phyloP scores from a whole-genome alignment of 1,140 invertebrate species.

The Araneus ventricosus region DNA sequence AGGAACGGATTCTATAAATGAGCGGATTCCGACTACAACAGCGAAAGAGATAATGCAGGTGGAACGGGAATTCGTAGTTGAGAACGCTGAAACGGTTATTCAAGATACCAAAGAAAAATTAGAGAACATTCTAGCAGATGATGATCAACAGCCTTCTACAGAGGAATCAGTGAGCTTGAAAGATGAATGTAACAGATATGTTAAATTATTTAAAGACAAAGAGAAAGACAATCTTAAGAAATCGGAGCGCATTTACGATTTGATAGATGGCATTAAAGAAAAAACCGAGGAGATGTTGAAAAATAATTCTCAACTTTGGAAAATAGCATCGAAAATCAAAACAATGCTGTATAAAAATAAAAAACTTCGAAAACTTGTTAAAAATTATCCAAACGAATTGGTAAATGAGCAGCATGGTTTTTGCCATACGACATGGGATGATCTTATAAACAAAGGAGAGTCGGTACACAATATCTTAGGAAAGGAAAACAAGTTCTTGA shows the following conservation, averaged over 20 bases:
- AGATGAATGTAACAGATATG: background rate
- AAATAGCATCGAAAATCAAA: background rate
- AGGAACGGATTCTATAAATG: background rate
- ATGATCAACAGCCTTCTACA: background rate
- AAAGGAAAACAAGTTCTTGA: constrained; percentile 10
- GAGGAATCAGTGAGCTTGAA: background rate
- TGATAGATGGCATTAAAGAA: background rate
- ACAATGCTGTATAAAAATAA: background rate
- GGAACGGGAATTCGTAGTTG: background rate
- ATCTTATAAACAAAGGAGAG: background rate
- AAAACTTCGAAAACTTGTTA: background rate
- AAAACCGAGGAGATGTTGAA: background rate
- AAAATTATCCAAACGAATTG: background rate
- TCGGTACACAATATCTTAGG: background rate
- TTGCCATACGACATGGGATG: background rate
- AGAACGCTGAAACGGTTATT: background rate
- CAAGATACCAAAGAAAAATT: background rate
- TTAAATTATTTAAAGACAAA: background rate
- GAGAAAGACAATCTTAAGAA: background rate
- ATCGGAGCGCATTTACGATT: background rate
- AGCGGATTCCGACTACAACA: background rate
- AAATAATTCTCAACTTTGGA: background rate
- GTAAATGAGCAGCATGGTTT: background rate
- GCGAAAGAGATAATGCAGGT: background rate
- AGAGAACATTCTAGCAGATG: background rate